These are phyloP conservation scores for Bombus consobrinus DNA, from an alignment of 1,140 invertebrate genomes.

Conservation along the genomic window DNA sequence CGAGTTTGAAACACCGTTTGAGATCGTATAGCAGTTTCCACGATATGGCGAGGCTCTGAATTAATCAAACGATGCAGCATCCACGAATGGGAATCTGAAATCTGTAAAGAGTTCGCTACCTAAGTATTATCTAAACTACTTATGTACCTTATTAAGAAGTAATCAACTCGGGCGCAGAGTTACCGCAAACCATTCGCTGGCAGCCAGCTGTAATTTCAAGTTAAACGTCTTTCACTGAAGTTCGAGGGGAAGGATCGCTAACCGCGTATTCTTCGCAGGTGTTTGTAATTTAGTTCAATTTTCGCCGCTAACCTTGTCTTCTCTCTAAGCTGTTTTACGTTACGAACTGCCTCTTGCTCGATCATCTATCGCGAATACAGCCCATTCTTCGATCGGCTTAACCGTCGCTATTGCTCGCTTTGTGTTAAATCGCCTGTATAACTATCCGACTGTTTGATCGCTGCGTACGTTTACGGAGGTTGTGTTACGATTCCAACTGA, in stretches of 20 bases:
- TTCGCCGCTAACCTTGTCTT: no score
- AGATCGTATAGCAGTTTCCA: neutral
- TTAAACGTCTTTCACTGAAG: neutral
- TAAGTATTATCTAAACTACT: neutral
- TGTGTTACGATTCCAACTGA: neutral
- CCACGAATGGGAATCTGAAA: neutral
- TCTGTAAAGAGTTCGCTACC: neutral
- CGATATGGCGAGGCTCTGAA: no score
- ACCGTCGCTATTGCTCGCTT: neutral
- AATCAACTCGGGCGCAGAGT: neutral
- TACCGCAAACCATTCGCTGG: neutral
- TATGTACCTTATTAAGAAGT: neutral
- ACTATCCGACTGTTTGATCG: neutral
- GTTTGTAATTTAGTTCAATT: neutral
- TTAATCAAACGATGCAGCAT: neutral
- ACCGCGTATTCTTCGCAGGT: neutral
- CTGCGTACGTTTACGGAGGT: neutral
- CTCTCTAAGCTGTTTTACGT: no score
- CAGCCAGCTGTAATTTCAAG: no score
- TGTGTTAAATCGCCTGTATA: neutral
- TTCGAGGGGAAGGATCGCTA: neutral
- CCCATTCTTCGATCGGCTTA: neutral
- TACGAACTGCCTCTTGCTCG: no score
- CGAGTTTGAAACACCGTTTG: neutral
- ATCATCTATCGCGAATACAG: neutral